Conservation (phyloP, 2,888 invertebrate species). For the Megamerina dolium region DNA sequence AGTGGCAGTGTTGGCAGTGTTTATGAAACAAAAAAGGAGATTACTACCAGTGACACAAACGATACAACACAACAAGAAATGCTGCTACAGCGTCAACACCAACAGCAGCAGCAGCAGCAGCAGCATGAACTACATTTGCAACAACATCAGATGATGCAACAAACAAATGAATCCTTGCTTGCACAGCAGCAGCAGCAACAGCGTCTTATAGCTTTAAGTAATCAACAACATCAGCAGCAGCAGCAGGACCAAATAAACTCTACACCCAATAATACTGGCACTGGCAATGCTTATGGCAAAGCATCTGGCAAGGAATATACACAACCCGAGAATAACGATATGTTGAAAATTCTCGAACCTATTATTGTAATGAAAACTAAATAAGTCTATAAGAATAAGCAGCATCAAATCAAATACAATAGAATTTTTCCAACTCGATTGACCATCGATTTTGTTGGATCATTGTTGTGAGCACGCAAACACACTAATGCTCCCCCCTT, state of each 20-base stretch:
- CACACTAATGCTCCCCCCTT: too few species aligned
- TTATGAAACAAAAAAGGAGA: conserved; percentile 10
- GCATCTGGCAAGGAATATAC: conserved; percentile 35
- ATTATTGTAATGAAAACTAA: conserved; percentile 50
- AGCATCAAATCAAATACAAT: conserved; percentile 5
- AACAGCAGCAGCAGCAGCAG: conserved; percentile 20
- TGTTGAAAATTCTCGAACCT: conserved; percentile 49
- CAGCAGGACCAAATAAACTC: conserved; percentile 24
- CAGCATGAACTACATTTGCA: conserved; percentile 23
- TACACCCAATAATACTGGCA: conserved; percentile 14
- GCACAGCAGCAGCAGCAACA: conserved; percentile 30
- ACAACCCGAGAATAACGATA: conserved; percentile 46
- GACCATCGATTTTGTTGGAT: too few species aligned
- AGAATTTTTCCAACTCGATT: neutral
- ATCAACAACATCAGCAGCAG: conserved; percentile 28
- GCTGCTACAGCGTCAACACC: conserved; percentile 15
- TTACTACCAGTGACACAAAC: conserved; percentile 24
- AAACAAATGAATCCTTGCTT: conserved; percentile 10
- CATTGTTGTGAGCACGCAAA: too few species aligned
- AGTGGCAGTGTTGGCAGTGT: too few species aligned
- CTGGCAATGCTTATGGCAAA: conserved; percentile 24
- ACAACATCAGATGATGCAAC: conserved; percentile 20
- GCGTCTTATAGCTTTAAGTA: conserved; percentile 30
- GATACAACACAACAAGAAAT: conserved; percentile 18
- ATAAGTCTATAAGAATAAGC: conserved; percentile 31